These are phyloP conservation scores for Plusia festucae DNA, from an alignment of 2,888 invertebrate genomes.

Conservation along the genomic window DNA sequence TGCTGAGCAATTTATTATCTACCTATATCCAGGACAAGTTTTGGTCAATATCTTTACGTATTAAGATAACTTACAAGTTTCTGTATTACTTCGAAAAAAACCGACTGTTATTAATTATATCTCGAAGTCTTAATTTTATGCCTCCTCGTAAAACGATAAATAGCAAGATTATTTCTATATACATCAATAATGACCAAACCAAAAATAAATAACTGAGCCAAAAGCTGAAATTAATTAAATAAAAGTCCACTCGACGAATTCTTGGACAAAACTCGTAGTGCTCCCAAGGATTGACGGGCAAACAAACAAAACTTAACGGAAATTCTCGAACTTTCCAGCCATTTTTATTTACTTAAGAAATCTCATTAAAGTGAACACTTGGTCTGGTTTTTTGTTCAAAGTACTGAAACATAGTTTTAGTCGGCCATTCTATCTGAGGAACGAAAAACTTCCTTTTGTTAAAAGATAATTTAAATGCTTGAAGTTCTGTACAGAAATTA, in stretches of 20 bases:
- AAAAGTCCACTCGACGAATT: constrained; percentile 59
- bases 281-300: constrained; percentile 59
- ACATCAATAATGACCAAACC: constrained; percentile 19
- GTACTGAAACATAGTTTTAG: constrained; percentile 36
- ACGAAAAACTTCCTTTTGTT: too few relatives aligned
- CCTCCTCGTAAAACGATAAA: too few relatives aligned
- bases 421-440: constrained; percentile 14
- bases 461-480: too few relatives aligned
- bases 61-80: too few relatives aligned
- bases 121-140: too few relatives aligned
- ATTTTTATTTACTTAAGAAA: constrained; percentile 69
- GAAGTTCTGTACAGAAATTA: too few relatives aligned
- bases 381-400: constrained; percentile 38
- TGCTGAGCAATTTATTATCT: too few relatives aligned
- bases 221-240: constrained; percentile 59
- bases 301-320: constrained; percentile 70
- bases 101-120: too few relatives aligned
- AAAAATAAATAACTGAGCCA: constrained; percentile 35
- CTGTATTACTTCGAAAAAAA: too few relatives aligned
- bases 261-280: constrained; percentile 55
- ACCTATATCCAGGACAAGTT: too few relatives aligned
- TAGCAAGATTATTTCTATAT: constrained; percentile 14
- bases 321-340: constrained; percentile 66
- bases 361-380: constrained; percentile 66
- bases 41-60: too few relatives aligned